Evolutionary conservation across 1,140 invertebrate genomes (phyloP), one percentile per base, ranked within the genome.

Genomic region (Drosophila kepulauana): DNA sequence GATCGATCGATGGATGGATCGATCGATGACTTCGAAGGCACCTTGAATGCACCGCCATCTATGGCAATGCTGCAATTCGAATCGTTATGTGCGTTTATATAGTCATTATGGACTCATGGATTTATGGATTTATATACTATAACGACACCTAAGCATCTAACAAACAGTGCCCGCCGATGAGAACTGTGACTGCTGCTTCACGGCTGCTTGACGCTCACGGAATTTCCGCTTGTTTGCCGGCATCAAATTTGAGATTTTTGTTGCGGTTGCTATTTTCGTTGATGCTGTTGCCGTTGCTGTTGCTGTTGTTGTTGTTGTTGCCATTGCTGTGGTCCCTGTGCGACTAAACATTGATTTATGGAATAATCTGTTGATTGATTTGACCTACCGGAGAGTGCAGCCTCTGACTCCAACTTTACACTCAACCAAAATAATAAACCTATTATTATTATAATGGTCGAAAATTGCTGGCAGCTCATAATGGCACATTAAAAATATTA

Each of bases 31-130:
- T 65, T 35, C 51, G 63, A 56, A 58, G 49, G 67, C 81, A 89
- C 84, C 84, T 88, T 88, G 85, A 89, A 65, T 75, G 77, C 57
- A 28, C 16, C 62, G 6, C 82, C 82, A 88, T 80, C 72, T 88
- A 87, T 84, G 84, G 82, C 49, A 61, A 57, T 25, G 54, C 54
- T 74, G 56, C 67, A 66, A 20, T 78, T 78, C 35, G 20, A 61
- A 59, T 76, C 64, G 71, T 71, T 72, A 85, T 85, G 74, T 85
- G 75, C 69, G 62, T 77, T 86, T 71, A 71, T 75, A 71, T 86
- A 64, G 69, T 73, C 78, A 80, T 81, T 86, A 85, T 77, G 59
- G 69, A 52, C 63, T 65, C 78, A 68, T 81, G 71, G 69, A 72
- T 71, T 75, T 75, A 48, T 76, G 67, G 59, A 41, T 48, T 54